Base-by-base conservation (phyloP, 2,113 vertebrate genomes). In the Lates calcarifer region DNA sequence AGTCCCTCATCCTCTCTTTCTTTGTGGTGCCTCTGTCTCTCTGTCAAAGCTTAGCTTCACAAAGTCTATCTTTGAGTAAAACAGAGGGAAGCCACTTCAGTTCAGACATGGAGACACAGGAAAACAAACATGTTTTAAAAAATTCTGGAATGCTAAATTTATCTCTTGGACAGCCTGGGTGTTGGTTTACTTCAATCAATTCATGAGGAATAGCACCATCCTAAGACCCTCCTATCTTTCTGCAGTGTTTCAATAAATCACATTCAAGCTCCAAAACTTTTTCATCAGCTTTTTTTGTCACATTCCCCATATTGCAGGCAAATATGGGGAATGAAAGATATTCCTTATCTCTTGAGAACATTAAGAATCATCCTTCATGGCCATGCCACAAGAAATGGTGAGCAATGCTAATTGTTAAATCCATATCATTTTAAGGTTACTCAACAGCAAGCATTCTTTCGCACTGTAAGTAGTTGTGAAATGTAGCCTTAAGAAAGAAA, bases 401-500 rank as follows among this genome's bases (percentile, higher is more conserved):
- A 55, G 26, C 60, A 20, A 4, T 6, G 4, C 2, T 53, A 45
- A 87, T 35, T 76, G 47, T 67, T 56, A 29, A 53, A 69, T 76
- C 37, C 37, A 49, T 53, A 77, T 5, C 2, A 63, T 77, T 80
- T 73, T 39, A 45, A 78, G 24, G 35, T 49, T 37, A 39, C 51
- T 58, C 65, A 49, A 67, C 24, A 60, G 35, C 13, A 41, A 2
- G 35, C 28, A 49, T 63, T 28, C 41, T 76, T 69, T 79, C 37
- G 63, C 39, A 56, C 8, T 68, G 72, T 64, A 58, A 83, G 60
- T 60, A 45, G 51, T 66, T 73, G 17, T 37, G 51, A 79, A 72
- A 78, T 85, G 18, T 58, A 41, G 65, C 77, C 79, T 58, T 39
- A 45, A 58, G 74, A 35, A 69, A 78, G 55, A 76, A 86, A 66